Evolutionary conservation across 2,113 vertebrate genomes (phyloP).

Genomic region (Silurus glanis): DNA sequence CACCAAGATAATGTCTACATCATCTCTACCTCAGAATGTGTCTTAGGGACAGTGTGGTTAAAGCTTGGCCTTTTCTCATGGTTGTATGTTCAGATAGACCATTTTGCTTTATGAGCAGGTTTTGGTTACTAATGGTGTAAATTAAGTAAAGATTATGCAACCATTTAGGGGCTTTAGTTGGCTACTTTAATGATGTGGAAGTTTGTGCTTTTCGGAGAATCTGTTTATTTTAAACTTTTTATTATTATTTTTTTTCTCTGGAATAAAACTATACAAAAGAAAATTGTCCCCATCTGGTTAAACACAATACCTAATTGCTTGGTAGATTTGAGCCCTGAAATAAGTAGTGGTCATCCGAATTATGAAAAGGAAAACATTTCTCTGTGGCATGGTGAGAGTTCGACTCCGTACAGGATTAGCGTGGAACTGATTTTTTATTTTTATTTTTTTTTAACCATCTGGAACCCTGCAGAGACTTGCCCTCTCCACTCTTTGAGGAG

Average conservation of each 20-base stretch:
- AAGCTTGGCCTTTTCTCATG: background rate
- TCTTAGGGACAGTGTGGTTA: background rate
- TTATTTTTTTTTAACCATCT: too few relatives aligned
- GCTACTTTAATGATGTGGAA: background rate
- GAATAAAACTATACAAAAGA: background rate
- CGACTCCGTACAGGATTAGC: background rate
- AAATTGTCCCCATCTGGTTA: background rate
- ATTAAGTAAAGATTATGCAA: background rate
- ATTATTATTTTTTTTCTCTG: background rate
- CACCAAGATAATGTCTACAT: too few relatives aligned
- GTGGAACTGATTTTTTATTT: background rate
- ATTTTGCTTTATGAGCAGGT: background rate
- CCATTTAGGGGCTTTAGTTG: background rate
- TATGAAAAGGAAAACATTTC: background rate
- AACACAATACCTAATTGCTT: background rate
- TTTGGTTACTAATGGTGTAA: background rate
- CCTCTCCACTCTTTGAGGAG: background rate
- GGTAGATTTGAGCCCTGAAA: background rate
- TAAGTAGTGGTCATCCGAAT: background rate
- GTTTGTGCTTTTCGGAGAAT: background rate
- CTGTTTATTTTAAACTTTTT: background rate
- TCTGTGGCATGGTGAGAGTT: background rate
- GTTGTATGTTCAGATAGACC: background rate
- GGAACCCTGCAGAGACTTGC: background rate
- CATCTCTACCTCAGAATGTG: slow-evolving; percentile 21